Percentiles rank a stretch among this genome's conserved stretches.
Evolutionary conservation across 2,888 invertebrate species (phyloP).

Genomic region (Apamea sordens): DNA sequence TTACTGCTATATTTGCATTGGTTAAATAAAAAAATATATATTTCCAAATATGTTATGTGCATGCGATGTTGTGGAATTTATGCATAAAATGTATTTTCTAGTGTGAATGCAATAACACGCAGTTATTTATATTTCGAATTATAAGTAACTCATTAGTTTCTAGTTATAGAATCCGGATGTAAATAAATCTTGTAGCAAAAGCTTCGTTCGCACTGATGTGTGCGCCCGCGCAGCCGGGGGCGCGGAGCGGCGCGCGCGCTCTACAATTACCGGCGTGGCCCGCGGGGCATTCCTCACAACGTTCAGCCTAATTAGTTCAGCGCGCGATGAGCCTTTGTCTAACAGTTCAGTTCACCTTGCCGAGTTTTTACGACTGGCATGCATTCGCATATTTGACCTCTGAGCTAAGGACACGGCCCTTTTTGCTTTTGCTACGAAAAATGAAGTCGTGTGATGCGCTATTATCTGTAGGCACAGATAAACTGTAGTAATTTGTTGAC

Average conservation of each 20-base stretch:
- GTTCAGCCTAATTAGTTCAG: constrained; percentile 85
- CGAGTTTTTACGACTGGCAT: constrained; percentile 78
- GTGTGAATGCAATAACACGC: constrained; percentile 18
- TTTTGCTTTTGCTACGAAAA: constrained; percentile 72
- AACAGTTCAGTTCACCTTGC: constrained; percentile 88
- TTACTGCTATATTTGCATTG: constrained; percentile 74
- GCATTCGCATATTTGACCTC: constrained; percentile 77
- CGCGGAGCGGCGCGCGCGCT: constrained; percentile 73
- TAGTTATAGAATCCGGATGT: constrained; percentile 85
- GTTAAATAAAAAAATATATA: constrained; percentile 62
- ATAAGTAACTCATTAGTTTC: constrained; percentile 62
- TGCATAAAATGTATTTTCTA: constrained; percentile 12
- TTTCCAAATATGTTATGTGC: constrained; percentile 14
- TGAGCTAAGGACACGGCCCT: constrained; percentile 78
- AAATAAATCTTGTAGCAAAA: constrained; percentile 83
- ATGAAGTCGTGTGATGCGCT: constrained; percentile 5
- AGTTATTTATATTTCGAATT: constrained; percentile 41
- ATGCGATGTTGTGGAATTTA: constrained; percentile 2
- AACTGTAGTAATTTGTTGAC: constrained; percentile 24
- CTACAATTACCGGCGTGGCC: constrained; percentile 83
- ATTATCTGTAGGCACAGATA: constrained; percentile 24
- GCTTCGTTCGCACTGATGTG: constrained; percentile 75
- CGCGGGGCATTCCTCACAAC: constrained; percentile 84
- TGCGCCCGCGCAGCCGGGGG: constrained; percentile 66
- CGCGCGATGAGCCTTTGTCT: constrained; percentile 88